Evolutionary conservation across 2,113 vertebrate species (phyloP), one percentile per base, ranked within the genome.

Genomic region (Percopsis transmontana): DNA sequence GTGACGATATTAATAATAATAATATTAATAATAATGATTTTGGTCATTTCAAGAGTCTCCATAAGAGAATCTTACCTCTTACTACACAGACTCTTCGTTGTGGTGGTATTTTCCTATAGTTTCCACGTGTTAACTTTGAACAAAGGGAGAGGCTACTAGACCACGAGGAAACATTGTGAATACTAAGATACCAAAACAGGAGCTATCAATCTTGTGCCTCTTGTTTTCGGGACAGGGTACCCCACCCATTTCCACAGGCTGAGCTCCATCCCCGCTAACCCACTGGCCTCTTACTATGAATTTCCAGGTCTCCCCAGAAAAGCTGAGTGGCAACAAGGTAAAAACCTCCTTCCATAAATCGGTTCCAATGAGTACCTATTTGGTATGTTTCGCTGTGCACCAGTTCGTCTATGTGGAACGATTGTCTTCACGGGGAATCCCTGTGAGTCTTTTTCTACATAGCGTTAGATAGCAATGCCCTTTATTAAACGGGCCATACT

Each of bases 311-410:
- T 0, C 1, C 2, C 59, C 15, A 15, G 20, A 85, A 48, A 0
- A 16, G 2, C 5, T 88, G 27, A 1, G n/a, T 0, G 8, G 40
- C 53, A 79, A 77, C 12, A 95, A 91, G 90, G 44, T 0, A 0
- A 90, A 56, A 79, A 96, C 95, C 5, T 86, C 73, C 63, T 99
- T 99, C 66, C 0, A 74, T 50, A 93, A 89, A 68, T 96, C 97
- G 0, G 90, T 97, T 58, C 92, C 91, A 21, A 99, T 99, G 97
- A 99, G 97, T 71, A 97, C 97, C 20, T 99, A 99, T 71, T 83
- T 99, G 84, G 97, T 98, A 14, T 97, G 96, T 82, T 99, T 97
- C 78, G 97, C 95, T 0, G 93, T 98, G 44, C 97, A 99, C 79
- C 94, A 93, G 58, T 99, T 99, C 76, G 0, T 0, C 0, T 67